Conservation (phyloP, 2,797 vertebrate species). For the Helostoma temminkii region DNA sequence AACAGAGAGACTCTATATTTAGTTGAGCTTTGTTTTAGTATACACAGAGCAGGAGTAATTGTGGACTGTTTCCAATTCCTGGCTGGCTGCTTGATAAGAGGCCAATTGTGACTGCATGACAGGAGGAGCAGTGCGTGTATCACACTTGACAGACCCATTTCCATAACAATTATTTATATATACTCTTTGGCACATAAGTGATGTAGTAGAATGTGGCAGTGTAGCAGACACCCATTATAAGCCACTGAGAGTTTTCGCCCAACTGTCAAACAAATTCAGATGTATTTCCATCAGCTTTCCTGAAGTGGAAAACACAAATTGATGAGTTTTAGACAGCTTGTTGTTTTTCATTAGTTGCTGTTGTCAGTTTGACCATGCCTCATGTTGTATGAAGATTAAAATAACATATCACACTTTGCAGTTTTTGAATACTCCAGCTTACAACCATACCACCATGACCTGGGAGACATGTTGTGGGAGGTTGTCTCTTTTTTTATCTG, state of each 20-base stretch:
- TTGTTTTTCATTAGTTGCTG: not conserved
- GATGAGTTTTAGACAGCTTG: slow-evolving; percentile 9
- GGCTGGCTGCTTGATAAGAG: slow-evolving; percentile 46
- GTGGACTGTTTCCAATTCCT: slow-evolving; percentile 2
- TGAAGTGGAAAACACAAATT: slow-evolving; percentile 6
- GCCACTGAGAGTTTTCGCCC: slow-evolving; percentile 2
- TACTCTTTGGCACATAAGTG: slow-evolving; percentile 2
- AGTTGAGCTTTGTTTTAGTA: slow-evolving; percentile 33
- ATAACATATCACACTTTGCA: not conserved
- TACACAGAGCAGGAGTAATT: slow-evolving; percentile 19
- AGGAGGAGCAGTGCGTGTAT: slow-evolving; percentile 5
- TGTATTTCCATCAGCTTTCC: slow-evolving; percentile 5
- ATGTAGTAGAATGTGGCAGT: slow-evolving; percentile 3
- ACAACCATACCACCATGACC: not conserved
- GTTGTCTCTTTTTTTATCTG: not conserved
- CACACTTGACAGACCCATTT: slow-evolving; percentile 21
- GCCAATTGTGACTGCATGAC: slow-evolving; percentile 20
- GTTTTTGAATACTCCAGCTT: not conserved
- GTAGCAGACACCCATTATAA: not conserved
- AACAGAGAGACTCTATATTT: slow-evolving; percentile 44
- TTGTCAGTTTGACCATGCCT: not conserved
- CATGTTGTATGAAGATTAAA: not conserved
- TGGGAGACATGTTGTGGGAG: not conserved
- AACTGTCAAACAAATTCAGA: slow-evolving; percentile 3
- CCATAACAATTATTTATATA: slow-evolving; percentile 15